These are phyloP conservation scores for Myzus persicae DNA, from an alignment of 1,140 invertebrate species.

Conservation along the genomic window DNA sequence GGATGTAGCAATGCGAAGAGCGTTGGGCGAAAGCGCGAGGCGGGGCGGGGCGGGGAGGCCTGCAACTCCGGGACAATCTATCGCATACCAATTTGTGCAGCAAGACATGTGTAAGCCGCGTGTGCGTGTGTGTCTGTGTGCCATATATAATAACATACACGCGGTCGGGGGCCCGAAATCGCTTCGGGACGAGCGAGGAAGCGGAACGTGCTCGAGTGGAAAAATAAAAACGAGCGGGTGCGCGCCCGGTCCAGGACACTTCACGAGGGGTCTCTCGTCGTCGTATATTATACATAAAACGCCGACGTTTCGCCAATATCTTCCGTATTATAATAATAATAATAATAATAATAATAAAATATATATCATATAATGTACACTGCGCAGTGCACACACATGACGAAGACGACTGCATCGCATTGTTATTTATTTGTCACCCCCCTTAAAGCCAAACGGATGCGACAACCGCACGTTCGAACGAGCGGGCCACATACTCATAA, in stretches of 20 bases:
- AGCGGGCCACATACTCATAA: not conserved
- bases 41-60: too few species aligned
- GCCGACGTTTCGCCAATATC: not conserved
- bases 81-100: slow-evolving; percentile 5
- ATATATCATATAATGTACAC: not conserved
- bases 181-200: not conserved
- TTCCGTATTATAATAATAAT: not conserved
- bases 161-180: slow-evolving; percentile 40
- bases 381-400: not conserved
- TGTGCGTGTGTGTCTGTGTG: not conserved
- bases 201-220: slow-evolving; percentile 39
- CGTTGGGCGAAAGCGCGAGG: too few species aligned
- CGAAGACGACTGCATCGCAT: not conserved
- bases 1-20: not conserved
- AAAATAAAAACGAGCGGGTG: not conserved
- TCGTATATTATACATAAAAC: slow-evolving; percentile 4
- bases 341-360: too few species aligned
- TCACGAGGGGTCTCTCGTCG: not conserved
- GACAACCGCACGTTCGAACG: not conserved
- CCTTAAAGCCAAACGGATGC: slow-evolving; percentile 3
- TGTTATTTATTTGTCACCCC: slow-evolving; percentile 9
- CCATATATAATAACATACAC: not conserved
- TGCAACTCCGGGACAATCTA: not conserved
- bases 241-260: not conserved
- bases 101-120: not conserved